A percentile compares a stretch with the other conserved stretches of the same genome.
Conservation (phyloP, 2,888 invertebrate genomes). For the Dugesia japonica region DNA sequence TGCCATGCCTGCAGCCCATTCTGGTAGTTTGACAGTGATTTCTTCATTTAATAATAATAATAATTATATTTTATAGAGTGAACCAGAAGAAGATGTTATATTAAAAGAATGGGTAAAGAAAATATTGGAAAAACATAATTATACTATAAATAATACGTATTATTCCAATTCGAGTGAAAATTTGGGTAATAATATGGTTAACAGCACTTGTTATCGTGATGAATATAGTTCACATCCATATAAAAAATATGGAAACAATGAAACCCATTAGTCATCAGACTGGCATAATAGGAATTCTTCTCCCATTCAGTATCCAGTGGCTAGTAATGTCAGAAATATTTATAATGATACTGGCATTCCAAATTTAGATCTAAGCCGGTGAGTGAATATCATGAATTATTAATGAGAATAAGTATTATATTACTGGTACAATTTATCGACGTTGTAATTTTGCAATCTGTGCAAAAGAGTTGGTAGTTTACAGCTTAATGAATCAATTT, state of each 20-base stretch:
- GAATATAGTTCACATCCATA: not conserved
- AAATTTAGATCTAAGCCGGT: not conserved
- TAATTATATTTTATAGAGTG: no score
- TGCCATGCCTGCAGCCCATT: no score
- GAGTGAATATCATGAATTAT: not conserved
- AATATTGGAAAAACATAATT: constrained; percentile 7
- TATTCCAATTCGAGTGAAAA: not conserved
- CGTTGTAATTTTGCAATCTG: no score
- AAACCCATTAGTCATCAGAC: not conserved
- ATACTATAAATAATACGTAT: not conserved
- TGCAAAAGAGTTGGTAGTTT: no score
- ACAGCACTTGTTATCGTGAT: not conserved
- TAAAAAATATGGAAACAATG: not conserved
- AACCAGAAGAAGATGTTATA: not conserved
- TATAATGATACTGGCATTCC: not conserved
- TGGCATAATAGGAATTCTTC: not conserved
- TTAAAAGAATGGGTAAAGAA: not conserved
- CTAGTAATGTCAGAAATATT: not conserved
- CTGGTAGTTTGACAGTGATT: no score
- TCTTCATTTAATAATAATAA: no score
- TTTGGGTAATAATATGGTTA: not conserved
- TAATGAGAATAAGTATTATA: no score
- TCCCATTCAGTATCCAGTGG: not conserved
- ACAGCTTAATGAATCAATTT: no score
- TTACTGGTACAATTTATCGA: no score